Evolutionary conservation across 2,113 vertebrate genomes (phyloP), one percentile per base, ranked within the genome.

Genomic region (Heteronetta atricapilla): DNA sequence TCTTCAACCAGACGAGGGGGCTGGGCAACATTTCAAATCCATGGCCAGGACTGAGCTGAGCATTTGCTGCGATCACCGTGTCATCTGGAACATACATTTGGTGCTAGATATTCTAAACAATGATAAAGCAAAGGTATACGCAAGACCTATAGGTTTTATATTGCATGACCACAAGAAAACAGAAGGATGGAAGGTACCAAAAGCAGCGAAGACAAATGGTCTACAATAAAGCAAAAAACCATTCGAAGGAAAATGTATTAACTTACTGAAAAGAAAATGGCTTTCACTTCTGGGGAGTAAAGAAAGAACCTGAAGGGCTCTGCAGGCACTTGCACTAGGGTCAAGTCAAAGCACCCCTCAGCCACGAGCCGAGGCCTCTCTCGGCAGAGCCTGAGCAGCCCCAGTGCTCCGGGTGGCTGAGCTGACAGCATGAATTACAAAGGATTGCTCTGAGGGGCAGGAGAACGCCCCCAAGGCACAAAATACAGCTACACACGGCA

Each of bases 131-230:
- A 26, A 60, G 55, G 18, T 34, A 53, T 3, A 53, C 21, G 20
- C 2, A 3, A 56, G 67, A 63, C 29, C 42, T 38, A 8, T 0
- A 3, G 56, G 74, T 11, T 82, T 68, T 46, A 18, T 8, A 14
- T 2, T 0, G 3, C 52, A 8, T 2, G 1, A 63, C 42, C 26
- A 8, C 10, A n/a, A n/a, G 36, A 63, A n/a, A 60, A 13, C 21
- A 25, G 10, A 29, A 1, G 36, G 60, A 22, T 19, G 9, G 11
- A 4, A 59, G 19, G 67, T 34, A 36, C 12, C 86, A 77, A 56
- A 53, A 29, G 44, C 29, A 16, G 34, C 0, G 0, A 88, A 46
- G 28, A 68, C 14, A 76, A 55, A 36, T 8, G 3, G n/a, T 2
- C 25, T 28, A 63, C 31, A 60, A 44, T 11, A 38, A 78, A 75